Evolutionary conservation across 1,140 invertebrate species (phyloP), one percentile per base, ranked within the genome.

Genomic region (Ips nitidus): DNA sequence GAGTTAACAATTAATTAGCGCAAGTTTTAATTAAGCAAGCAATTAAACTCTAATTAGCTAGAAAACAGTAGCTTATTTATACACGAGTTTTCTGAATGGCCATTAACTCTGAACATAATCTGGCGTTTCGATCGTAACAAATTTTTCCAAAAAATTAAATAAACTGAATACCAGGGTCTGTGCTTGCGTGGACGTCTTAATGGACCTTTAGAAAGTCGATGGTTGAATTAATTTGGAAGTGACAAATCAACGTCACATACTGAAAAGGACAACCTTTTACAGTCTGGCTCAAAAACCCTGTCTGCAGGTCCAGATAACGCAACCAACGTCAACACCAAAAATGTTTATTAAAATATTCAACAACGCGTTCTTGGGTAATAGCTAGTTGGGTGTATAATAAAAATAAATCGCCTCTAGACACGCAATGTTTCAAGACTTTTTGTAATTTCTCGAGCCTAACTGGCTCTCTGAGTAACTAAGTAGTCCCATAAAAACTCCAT

Each of bases 31-130:
- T 68, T 68, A 68, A 68, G 57, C 57, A 68, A 61, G 66, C 66
- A 68, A 68, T 68, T 68, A 68, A 68, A 68, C 45, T 60, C 57
- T 68, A 68, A 68, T 68, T 68, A 68, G 66, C 66, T 68, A 61
- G 66, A 68, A 68, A 68, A 68, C 66, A 68, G 66, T 68, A 41
- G 66, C 66, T 42, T 68, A 61, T 68, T 68, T 68, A 68, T 60
- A 60, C 38, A 41, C 55, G 55, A 39, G 36, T 61, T 43, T 60
- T 61, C 66, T 60, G 66, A 61, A 68, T 61, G 43, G 22, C 43
- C 57, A 68, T 65, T 65, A 56, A 57, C 40, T 45, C 2, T 37
- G n/a, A 8, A 6, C 53, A 22, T 56, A 65, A 65, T 65, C 41
- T 65, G 43, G 7, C 52, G 40, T 56, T 22, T 45, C 7, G 41